Conservation (phyloP, 2,113 vertebrate genomes). For the Solea solea region DNA sequence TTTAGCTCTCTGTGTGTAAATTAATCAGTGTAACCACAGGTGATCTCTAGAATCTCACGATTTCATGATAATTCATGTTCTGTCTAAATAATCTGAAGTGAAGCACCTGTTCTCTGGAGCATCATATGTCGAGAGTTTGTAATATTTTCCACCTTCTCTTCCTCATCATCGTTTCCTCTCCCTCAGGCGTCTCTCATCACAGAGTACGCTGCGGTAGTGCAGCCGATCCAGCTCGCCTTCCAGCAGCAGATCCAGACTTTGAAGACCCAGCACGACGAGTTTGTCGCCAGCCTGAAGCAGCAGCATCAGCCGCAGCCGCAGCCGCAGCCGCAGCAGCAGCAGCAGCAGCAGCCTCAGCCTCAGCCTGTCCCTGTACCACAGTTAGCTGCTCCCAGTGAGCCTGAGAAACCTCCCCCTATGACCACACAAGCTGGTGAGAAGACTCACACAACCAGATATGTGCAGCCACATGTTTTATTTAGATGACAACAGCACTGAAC, state of each 20-base stretch:
- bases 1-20: no score
- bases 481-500: neutral
- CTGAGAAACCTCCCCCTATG: constrained; percentile 67
- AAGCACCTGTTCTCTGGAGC: no score
- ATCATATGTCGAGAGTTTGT: no score
- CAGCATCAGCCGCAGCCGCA: constrained; percentile 83
- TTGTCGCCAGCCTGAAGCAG: constrained; percentile 88
- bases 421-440: constrained; percentile 69
- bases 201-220: constrained; percentile 90
- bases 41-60: no score
- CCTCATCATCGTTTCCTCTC: neutral
- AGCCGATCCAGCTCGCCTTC: constrained; percentile 94
- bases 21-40: no score
- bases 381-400: constrained; percentile 59
- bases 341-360: neutral
- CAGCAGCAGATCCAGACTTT: constrained; percentile 96
- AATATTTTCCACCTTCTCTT: neutral
- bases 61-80: no score
- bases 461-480: neutral
- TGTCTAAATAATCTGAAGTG: no score
- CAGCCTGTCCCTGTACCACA: constrained; percentile 53
- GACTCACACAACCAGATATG: neutral
- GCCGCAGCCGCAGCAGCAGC: no score
- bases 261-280: constrained; percentile 94
- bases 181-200: constrained; percentile 91